phyloP scores from a whole-genome alignment of 1,140 invertebrate genomes.

The Halictus rubicundus region DNA sequence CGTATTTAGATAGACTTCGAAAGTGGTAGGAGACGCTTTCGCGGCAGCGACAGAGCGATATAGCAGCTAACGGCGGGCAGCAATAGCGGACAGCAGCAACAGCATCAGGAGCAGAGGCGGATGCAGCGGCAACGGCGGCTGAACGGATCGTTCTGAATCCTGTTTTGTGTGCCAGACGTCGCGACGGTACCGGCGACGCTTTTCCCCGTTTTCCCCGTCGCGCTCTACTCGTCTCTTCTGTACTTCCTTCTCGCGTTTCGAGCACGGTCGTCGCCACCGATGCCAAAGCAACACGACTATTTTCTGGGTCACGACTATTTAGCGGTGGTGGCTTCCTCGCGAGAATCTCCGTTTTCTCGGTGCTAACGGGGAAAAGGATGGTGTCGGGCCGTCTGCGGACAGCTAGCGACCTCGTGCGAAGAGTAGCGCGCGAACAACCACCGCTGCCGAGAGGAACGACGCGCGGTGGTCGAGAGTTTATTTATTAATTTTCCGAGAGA shows the following conservation, averaged over 20 bases:
- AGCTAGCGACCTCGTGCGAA: background rate
- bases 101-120: too few species aligned
- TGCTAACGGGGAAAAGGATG: background rate
- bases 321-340: too few species aligned
- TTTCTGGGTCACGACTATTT: too few species aligned
- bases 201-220: background rate
- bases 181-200: background rate
- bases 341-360: background rate
- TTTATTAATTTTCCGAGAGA: conserved; percentile 67
- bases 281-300: too few species aligned
- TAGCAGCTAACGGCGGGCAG: too few species aligned
- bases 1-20: conserved; percentile 30
- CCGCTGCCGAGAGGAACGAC: too few species aligned
- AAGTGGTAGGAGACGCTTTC: background rate
- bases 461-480: conserved; percentile 21
- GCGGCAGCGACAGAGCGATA: background rate
- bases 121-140: too few species aligned
- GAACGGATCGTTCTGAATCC: background rate
- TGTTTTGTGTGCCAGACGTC: background rate
- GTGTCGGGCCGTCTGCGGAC: background rate
- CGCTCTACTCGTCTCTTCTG: too few species aligned
- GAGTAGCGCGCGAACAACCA: background rate
- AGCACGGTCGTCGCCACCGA: too few species aligned
- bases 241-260: too few species aligned
- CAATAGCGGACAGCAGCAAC: too few species aligned